Percentiles rank a stretch among this genome's conserved stretches.
Evolutionary conservation across 2,113 vertebrate species (phyloP).

Genomic region (Deroptyus accipitrinus): DNA sequence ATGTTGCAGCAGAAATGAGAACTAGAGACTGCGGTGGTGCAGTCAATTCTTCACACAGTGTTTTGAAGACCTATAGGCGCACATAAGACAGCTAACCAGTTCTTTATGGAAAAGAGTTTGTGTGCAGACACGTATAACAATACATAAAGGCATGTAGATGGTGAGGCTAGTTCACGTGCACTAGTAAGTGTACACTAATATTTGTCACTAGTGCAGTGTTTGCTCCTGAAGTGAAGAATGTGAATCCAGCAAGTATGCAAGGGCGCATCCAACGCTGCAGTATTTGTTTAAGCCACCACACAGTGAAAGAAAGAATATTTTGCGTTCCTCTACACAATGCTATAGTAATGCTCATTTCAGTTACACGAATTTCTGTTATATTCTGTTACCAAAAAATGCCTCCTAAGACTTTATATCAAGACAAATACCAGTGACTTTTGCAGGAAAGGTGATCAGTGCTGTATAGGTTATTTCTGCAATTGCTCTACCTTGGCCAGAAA

Average conservation of each 20-base stretch:
- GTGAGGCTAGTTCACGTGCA: neutral
- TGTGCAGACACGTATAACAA: accelerated
- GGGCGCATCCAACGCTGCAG: neutral
- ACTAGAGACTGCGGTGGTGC: neutral
- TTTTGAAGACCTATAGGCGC: neutral
- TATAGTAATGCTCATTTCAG: neutral
- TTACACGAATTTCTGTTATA: neutral
- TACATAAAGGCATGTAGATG: neutral
- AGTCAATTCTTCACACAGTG: neutral
- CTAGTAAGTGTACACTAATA: neutral
- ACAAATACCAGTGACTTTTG: neutral
- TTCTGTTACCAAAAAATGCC: neutral
- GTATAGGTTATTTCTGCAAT: neutral
- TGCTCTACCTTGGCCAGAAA: neutral
- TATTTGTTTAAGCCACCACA: neutral
- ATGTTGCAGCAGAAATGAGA: neutral
- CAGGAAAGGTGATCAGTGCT: neutral
- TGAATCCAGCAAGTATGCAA: neutral
- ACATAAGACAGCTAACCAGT: neutral
- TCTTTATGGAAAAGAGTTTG: neutral
- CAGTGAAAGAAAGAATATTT: neutral
- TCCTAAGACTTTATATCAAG: neutral
- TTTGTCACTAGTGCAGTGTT: neutral
- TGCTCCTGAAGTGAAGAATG: neutral
- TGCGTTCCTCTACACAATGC: neutral